Conservation (phyloP, 1,140 invertebrate genomes). For the Tetragnatha versicolor region DNA sequence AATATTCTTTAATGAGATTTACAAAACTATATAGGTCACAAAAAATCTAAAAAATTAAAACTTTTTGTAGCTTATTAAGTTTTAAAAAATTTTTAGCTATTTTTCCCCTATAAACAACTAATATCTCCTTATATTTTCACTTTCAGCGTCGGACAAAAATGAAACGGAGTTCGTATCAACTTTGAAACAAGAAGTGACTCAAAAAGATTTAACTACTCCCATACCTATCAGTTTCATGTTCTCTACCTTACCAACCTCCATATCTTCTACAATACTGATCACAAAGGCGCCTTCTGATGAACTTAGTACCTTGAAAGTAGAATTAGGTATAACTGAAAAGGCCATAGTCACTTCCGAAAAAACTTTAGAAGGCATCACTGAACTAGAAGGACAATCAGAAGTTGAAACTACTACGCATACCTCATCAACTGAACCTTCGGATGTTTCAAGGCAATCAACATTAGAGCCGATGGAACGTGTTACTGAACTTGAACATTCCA, state of each 20-base stretch:
- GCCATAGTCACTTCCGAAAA: neutral
- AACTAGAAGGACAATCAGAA: too few species aligned
- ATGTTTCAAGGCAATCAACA: neutral
- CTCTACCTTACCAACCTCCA: slow-evolving; percentile 9
- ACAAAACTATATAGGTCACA: too few species aligned
- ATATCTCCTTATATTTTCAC: too few species aligned
- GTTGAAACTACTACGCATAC: too few species aligned
- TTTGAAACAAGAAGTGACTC: neutral
- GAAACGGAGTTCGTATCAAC: neutral
- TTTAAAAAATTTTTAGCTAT: too few species aligned
- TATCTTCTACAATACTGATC: neutral
- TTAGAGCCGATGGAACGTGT: neutral
- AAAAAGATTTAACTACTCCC: slow-evolving; percentile 32
- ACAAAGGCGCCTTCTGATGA: slow-evolving; percentile 31
- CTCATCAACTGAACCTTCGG: too few species aligned
- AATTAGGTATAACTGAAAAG: neutral
- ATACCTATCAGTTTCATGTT: slow-evolving; percentile 47
- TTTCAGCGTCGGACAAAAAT: slow-evolving; percentile 17
- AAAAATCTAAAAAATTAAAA: too few species aligned
- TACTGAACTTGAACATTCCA: neutral
- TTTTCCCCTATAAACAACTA: too few species aligned
- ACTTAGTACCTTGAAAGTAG: neutral
- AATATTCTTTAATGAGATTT: too few species aligned
- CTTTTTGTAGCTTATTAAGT: too few species aligned
- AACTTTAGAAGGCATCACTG: neutral